Evolutionary conservation across 2,113 vertebrate species (phyloP).

Genomic region (Pygoscelis adeliae): DNA sequence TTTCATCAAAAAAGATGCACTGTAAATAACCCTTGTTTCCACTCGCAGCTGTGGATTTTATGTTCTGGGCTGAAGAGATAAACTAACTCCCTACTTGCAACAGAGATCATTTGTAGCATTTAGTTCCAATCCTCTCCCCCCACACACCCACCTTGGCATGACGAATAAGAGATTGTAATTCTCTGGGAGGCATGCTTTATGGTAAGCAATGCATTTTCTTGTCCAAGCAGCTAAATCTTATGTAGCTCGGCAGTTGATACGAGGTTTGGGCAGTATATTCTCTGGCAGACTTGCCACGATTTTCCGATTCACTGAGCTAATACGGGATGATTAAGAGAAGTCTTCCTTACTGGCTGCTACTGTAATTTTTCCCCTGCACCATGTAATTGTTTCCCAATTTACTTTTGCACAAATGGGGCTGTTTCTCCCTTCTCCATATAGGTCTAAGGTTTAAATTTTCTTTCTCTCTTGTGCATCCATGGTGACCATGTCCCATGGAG

Average conservation of each 20-base stretch:
- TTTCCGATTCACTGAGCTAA: slow-evolving; percentile 28
- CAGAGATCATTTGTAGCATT: background rate
- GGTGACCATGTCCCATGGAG: fast-evolving
- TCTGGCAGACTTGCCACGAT: background rate
- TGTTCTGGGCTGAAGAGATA: slow-evolving; percentile 27
- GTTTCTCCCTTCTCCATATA: background rate
- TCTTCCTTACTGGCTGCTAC: background rate
- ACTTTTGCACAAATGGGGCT: background rate
- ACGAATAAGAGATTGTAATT: slow-evolving; percentile 20
- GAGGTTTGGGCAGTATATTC: slow-evolving; percentile 3
- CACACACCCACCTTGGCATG: background rate
- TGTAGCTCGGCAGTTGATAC: background rate
- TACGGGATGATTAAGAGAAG: background rate
- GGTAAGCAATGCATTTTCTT: slow-evolving; percentile 25
- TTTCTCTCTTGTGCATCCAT: background rate
- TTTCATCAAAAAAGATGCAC: background rate
- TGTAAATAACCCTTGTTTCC: slow-evolving; percentile 30
- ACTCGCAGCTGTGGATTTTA: background rate
- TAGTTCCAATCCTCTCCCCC: background rate
- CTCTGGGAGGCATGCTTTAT: slow-evolving; percentile 24
- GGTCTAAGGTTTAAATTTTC: background rate
- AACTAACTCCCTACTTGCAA: slow-evolving; percentile 11
- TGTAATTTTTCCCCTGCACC: background rate
- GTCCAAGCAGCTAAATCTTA: background rate
- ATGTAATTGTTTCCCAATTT: background rate